Evolutionary conservation across 2,797 vertebrate genomes (phyloP).

Genomic region (Myripristis murdjan): DNA sequence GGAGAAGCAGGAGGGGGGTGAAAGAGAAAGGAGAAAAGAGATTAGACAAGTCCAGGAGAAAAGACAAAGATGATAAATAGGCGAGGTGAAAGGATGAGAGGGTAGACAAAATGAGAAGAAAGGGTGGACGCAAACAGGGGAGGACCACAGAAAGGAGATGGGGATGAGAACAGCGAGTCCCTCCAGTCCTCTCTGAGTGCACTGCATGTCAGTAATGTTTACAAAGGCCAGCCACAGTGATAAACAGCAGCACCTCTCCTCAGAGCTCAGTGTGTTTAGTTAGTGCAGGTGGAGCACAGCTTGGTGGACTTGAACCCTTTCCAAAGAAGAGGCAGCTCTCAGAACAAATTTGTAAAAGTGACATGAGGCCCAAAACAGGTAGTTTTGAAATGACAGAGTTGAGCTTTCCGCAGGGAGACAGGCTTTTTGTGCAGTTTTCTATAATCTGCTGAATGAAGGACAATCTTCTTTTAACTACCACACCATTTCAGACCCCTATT

Average conservation of each 20-base stretch:
- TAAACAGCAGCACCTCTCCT: neutral
- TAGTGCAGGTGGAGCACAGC: conserved; percentile 7
- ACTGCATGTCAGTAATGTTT: neutral
- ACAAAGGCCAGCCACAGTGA: conserved; percentile 1
- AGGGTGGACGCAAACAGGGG: no score
- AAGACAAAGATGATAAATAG: no score
- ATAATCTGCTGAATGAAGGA: conserved; percentile 22
- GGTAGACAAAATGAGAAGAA: neutral
- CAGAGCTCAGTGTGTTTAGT: conserved; percentile 2
- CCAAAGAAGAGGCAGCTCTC: neutral
- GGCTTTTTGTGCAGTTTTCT: conserved; percentile 19
- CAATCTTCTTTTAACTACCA: conserved; percentile 1
- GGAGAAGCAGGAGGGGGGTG: neutral
- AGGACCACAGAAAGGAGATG: neutral
- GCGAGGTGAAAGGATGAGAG: neutral
- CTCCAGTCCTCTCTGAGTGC: conserved; percentile 4
- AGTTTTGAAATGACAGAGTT: conserved; percentile 30
- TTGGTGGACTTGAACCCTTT: neutral
- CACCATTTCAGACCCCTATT: conserved; percentile 15
- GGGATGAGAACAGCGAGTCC: neutral
- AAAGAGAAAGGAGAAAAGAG: neutral
- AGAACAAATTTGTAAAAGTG: conserved; percentile 20
- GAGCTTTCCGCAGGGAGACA: conserved; percentile 21
- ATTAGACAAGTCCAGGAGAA: neutral
- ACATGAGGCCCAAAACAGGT: conserved; percentile 30